Evolutionary conservation across 2,113 vertebrate genomes (phyloP).

Genomic region (Pampusana beccarii): DNA sequence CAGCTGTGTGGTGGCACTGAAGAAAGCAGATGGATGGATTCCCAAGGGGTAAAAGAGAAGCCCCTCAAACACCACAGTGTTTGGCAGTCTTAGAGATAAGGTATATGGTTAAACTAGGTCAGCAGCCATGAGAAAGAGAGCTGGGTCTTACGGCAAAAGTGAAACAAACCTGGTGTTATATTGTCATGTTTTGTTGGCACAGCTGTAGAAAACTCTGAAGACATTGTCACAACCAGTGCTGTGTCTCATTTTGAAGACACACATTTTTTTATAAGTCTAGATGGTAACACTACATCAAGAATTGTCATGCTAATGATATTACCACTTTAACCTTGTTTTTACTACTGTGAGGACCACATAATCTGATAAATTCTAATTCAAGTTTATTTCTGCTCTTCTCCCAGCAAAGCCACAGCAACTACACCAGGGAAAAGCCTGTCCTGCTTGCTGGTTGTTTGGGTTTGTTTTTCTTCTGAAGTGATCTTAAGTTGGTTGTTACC

Average conservation of each 20-base stretch:
- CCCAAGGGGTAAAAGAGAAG: background rate
- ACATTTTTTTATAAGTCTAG: background rate
- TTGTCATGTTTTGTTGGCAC: background rate
- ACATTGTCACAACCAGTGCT: background rate
- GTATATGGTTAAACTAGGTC: background rate
- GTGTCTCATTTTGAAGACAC: background rate
- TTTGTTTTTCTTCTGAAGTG: background rate
- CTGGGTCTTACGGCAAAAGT: background rate
- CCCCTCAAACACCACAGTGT: background rate
- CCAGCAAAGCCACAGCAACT: background rate
- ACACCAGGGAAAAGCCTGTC: background rate
- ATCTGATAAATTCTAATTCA: background rate
- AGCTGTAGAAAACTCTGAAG: background rate
- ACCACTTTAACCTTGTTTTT: background rate
- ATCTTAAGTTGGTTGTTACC: conserved; percentile 37
- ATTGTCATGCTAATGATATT: background rate
- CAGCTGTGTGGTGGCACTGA: background rate
- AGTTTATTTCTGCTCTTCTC: background rate
- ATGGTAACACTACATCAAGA: background rate
- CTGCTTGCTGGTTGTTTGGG: background rate
- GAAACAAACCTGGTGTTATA: background rate
- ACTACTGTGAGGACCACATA: background rate
- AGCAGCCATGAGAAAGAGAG: background rate
- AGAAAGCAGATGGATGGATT: background rate
- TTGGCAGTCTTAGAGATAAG: background rate